These are phyloP conservation scores for Acanthopleura granulata DNA, from an alignment of 2,888 invertebrate species.

Conservation along the genomic window DNA sequence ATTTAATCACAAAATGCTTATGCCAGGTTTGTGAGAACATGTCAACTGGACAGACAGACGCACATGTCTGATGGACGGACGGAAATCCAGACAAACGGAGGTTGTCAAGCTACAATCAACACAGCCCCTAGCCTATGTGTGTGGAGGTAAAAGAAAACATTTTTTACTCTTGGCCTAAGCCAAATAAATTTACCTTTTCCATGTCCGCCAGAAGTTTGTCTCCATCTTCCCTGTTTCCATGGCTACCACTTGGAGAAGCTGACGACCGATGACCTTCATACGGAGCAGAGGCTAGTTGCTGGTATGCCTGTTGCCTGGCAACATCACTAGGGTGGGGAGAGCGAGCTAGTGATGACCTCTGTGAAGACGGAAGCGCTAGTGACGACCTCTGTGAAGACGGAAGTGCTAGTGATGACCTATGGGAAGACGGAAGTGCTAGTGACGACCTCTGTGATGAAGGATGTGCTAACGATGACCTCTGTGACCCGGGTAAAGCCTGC, in stretches of 20 bases:
- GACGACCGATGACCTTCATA: not conserved
- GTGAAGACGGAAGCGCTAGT: conserved; percentile 27
- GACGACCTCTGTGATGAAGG: conserved; percentile 14
- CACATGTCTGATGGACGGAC: too few species aligned
- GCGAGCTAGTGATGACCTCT: conserved; percentile 2
- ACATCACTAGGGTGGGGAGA: not conserved
- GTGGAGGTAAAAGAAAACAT: too few species aligned
- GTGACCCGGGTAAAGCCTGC: not conserved
- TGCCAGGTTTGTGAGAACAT: too few species aligned
- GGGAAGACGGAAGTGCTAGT: conserved; percentile 3
- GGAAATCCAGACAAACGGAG: too few species aligned
- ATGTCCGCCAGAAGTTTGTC: conserved; percentile 27
- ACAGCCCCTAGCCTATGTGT: too few species aligned
- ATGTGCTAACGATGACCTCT: not conserved
- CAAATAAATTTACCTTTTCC: conserved; percentile 30
- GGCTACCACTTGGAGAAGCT: not conserved
- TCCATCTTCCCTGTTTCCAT: not conserved
- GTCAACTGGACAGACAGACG: too few species aligned
- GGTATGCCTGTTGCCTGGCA: not conserved
- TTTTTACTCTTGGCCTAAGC: not conserved
- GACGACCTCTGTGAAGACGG: not conserved
- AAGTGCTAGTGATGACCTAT: conserved; percentile 19
- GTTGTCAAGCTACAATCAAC: too few species aligned
- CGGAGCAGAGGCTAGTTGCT: not conserved
- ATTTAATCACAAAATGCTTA: too few species aligned